phyloP scores from a whole-genome alignment of 2,113 vertebrate species.

The Aplodontia rufa region DNA sequence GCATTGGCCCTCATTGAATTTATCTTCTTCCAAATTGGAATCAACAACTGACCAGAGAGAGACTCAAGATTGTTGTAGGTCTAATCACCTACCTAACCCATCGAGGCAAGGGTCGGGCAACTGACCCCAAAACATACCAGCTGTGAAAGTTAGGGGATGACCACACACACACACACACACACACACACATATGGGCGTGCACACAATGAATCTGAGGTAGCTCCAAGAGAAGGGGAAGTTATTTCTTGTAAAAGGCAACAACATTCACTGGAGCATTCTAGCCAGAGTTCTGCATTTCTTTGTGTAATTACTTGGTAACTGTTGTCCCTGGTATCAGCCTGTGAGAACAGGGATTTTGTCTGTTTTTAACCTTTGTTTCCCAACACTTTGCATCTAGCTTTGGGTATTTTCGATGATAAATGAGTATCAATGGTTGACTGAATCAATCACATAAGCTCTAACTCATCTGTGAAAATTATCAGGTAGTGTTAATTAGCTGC shows the following conservation, averaged over 20 bases:
- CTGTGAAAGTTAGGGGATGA: neutral
- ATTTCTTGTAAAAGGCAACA: neutral
- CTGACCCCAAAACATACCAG: neutral
- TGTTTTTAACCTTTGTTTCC: neutral
- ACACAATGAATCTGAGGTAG: neutral
- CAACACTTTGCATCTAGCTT: neutral
- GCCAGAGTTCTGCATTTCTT: neutral
- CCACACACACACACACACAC: too few species aligned
- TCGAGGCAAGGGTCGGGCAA: neutral
- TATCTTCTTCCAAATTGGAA: neutral
- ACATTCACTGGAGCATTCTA: neutral
- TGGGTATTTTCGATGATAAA: neutral
- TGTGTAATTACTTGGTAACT: neutral
- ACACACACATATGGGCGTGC: too few species aligned
- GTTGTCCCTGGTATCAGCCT: neutral
- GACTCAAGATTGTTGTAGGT: neutral
- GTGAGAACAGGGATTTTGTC: neutral
- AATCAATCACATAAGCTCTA: neutral
- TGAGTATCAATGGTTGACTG: neutral
- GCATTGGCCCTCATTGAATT: neutral
- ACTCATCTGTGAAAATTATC: neutral
- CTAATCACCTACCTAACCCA: neutral
- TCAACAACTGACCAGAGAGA: neutral
- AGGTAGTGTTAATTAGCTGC: neutral
- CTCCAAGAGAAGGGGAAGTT: neutral